Base-by-base conservation (phyloP, 2,888 invertebrate genomes). In the Eupithecia tripunctaria region DNA sequence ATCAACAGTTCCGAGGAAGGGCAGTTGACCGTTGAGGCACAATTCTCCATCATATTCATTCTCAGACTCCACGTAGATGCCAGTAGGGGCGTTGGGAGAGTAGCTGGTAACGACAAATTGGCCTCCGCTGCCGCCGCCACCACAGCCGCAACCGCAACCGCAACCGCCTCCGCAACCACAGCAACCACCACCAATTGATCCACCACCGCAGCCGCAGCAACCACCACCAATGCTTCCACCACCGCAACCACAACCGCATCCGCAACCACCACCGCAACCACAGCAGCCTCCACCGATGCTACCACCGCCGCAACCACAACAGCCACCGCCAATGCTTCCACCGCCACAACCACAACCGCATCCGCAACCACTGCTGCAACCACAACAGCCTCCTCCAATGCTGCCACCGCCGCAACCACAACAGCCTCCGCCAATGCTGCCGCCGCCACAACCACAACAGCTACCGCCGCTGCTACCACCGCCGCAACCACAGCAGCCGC, bases 1-100 rank as follows among this genome's bases (percentile, higher is more conserved):
- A 12, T 74, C 83, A 0, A 85, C 85, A 12, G 85, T 80, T 5
- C 86, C 86, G 3, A 87, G 72, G 80, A 88, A 87, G 2, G 88
- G 89, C 38, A 90, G 75, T 59, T 85, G 82, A 62, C 90, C 90
- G 62, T 75, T 75, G 0, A 85, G 84, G 2, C 73, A 67, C 1
- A 88, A 71, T 12, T 80, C 70, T 8, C 88, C 88, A 72, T 85
- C 86, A 59, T 85, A 82, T 0, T 79, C 77, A 71, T 88, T 88
- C 60, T 86, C 86, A 25, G 87, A 85, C 14, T 82, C 64, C 38
- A 87, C 77, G 15, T 81, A 80, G 8, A 88, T 74, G 36, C 86
- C 86, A 10, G 80, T 76, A 15, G 81, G 72, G 38, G 81, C 60
- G 25, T 79, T 78, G 25, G 56, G 56, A 29, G 81, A 75, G 62